Percentiles rank a stretch among this genome's conserved stretches.
These are phyloP conservation scores for Pseudomyrmex flavicornis DNA, from an alignment of 1,140 invertebrate genomes.

Conservation along the genomic window DNA sequence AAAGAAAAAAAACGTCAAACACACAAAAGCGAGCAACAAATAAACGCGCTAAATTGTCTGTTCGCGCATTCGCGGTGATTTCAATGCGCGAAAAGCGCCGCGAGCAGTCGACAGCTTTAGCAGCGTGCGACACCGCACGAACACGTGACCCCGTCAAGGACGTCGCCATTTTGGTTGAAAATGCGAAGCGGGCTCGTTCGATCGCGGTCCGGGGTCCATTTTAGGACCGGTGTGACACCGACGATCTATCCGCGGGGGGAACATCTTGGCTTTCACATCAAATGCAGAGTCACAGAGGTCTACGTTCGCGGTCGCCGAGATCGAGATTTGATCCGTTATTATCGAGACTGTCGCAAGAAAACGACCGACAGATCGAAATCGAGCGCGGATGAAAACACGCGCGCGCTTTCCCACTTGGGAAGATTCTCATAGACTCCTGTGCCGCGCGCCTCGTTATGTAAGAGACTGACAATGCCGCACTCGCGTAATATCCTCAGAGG, in stretches of 20 bases:
- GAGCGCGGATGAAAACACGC: slow-evolving; percentile 19
- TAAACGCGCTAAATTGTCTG: slow-evolving; percentile 61
- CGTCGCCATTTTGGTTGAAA: slow-evolving; percentile 79
- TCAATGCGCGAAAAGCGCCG: slow-evolving; percentile 67
- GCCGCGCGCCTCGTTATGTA: slow-evolving; percentile 66
- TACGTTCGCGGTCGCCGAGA: neutral
- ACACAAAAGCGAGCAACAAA: too few relatives aligned
- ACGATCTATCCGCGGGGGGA: slow-evolving; percentile 21
- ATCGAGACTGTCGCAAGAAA: neutral
- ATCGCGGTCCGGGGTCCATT: slow-evolving; percentile 4
- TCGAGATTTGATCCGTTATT: slow-evolving; percentile 7
- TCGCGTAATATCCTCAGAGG: slow-evolving; percentile 71
- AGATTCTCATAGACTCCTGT: slow-evolving; percentile 74
- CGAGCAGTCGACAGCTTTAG: slow-evolving; percentile 37
- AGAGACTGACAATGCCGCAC: slow-evolving; percentile 69
- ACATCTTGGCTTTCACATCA: slow-evolving; percentile 48
- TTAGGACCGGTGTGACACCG: slow-evolving; percentile 39
- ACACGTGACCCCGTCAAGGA: slow-evolving; percentile 83
- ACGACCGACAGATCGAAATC: neutral
- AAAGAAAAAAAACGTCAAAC: too few relatives aligned
- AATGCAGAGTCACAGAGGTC: slow-evolving; percentile 20
- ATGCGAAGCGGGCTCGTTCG: slow-evolving; percentile 61
- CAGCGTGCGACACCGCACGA: slow-evolving; percentile 8
- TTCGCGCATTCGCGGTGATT: slow-evolving; percentile 59
- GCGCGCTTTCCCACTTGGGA: slow-evolving; percentile 52